These are phyloP conservation scores for Lottia scabra DNA, from an alignment of 2,888 invertebrate genomes.

Conservation along the genomic window DNA sequence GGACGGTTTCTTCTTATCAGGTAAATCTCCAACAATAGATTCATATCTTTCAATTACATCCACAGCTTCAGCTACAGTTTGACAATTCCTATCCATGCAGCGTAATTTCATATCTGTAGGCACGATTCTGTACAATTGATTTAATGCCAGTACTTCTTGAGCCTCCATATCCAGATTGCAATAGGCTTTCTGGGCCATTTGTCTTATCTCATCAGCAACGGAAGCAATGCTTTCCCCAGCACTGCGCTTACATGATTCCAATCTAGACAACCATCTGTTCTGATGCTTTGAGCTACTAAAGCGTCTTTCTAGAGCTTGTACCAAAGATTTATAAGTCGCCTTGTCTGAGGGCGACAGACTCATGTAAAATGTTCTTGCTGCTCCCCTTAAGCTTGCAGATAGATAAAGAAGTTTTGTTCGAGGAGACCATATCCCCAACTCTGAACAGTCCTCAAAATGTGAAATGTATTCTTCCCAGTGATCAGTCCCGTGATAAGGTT, in stretches of 20 bases:
- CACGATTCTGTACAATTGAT: too few species aligned
- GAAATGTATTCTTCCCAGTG: constrained; percentile 13
- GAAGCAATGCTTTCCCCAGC: neutral
- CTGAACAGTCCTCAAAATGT: constrained; percentile 6
- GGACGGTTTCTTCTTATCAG: neutral
- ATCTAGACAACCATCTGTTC: too few species aligned
- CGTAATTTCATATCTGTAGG: neutral
- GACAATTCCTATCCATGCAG: constrained; percentile 12
- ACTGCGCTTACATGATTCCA: neutral
- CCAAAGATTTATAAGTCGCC: neutral
- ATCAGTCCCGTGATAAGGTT: constrained; percentile 1
- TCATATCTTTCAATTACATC: constrained; percentile 12
- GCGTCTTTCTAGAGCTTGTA: neutral
- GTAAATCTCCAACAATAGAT: constrained; percentile 1
- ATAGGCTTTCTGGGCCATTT: neutral
- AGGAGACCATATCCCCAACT: constrained; percentile 7
- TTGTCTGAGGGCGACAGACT: neutral
- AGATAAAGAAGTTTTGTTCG: constrained; percentile 1
- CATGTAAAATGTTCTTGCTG: neutral
- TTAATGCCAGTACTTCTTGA: neutral
- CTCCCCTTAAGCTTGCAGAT: constrained; percentile 1
- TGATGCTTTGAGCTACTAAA: neutral
- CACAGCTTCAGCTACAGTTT: too few species aligned
- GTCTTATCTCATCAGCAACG: neutral
- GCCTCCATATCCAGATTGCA: neutral